phyloP scores from a whole-genome alignment of 1,140 invertebrate genomes.

The Euura lappo region DNA sequence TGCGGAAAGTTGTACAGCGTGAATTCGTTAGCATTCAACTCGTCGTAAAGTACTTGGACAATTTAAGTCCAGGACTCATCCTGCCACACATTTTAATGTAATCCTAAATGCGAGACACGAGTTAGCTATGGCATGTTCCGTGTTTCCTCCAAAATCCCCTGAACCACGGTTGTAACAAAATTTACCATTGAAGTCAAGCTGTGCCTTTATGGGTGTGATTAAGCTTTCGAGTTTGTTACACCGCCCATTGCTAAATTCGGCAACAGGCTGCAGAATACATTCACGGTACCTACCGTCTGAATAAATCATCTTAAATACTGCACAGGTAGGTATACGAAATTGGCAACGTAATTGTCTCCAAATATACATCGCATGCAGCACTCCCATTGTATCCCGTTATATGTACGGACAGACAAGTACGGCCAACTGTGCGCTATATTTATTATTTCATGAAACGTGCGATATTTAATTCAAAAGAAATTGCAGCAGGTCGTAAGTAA shows the following conservation, averaged over 20 bases:
- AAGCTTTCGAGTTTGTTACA: background rate
- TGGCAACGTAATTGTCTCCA: too few relatives aligned
- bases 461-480: background rate
- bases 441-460: slow-evolving; percentile 5
- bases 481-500: background rate
- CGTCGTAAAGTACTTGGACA: background rate
- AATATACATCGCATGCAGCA: too few relatives aligned
- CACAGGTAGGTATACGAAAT: too few relatives aligned
- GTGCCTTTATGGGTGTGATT: background rate
- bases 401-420: background rate
- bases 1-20: background rate
- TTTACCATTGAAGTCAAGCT: background rate
- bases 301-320: too few relatives aligned
- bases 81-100: background rate
- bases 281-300: too few relatives aligned
- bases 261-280: too few relatives aligned
- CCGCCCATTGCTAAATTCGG: background rate
- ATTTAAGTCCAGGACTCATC: background rate
- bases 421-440: background rate
- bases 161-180: background rate
- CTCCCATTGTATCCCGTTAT: too few relatives aligned
- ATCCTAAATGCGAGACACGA: slow-evolving; percentile 6
- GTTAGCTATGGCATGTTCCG: background rate
- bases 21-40: slow-evolving; percentile 3
- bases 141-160: background rate